Base-by-base conservation (phyloP, 1,140 invertebrate genomes). In the Eriosoma lanigerum region DNA sequence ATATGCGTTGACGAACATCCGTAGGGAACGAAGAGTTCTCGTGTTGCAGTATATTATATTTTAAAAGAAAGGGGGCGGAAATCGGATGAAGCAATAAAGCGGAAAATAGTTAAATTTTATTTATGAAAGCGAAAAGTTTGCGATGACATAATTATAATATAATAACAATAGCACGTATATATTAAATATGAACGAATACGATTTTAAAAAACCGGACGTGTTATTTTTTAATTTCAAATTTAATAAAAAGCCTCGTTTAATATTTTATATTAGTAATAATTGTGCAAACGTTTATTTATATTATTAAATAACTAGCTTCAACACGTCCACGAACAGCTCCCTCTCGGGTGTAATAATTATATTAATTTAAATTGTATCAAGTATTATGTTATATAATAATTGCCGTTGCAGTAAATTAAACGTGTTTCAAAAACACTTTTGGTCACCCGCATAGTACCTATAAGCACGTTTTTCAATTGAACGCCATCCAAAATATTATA, bases 381-480 rank as follows among this genome's bases (percentile, higher is more conserved):
- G 10, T 19, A 21, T 66, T 13, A 66, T n/a, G 15, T 24, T 24
- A 4, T n/a, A 21, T 44, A 44, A 66, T 66, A 21, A 44, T 44
- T 15, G 64, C n/a, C n/a, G 38, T 21, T n/a, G n/a, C 19, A 54
- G 15, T 54, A 54, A 15, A 54, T 6, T 5, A n/a, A 54, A 54
- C 10, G 13, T 15, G 64, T 68, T 70, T 70, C 10, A 1, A 21
- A n/a, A 38, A 70, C 15, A 19, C 24, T 46, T 50, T 50, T 5
- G 9, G 26, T 52, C 24, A 24, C 68, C 68, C 68, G 68, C 68
- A 72, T 72, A 9, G 52, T 52, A 72, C 68, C 68, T 72, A n/a
- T n/a, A 72, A 72, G 68, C 68, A 52, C 48, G 26, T 72, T 72
- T 72, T 72, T 72, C 46, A 72, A 72, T 72, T 72, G 66, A 70